Conservation (phyloP, 2,888 invertebrate genomes). For the Atethmia centrago region DNA sequence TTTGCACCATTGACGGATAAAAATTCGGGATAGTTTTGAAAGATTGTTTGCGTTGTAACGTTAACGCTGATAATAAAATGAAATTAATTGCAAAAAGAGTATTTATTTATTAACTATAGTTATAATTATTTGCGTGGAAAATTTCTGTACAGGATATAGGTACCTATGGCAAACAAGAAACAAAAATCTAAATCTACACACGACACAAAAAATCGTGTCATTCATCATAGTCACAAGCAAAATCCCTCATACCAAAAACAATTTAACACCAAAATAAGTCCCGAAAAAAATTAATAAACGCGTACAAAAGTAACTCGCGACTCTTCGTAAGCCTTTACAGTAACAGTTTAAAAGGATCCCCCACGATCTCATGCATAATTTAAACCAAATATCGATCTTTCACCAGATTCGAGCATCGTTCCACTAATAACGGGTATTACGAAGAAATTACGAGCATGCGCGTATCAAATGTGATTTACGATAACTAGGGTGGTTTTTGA, state of each 20-base stretch:
- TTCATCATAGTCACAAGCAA: neutral
- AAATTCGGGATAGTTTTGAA: neutral
- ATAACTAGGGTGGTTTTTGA: conserved; percentile 55
- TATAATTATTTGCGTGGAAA: too few relatives aligned
- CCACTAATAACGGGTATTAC: conserved; percentile 71
- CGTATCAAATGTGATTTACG: conserved; percentile 63
- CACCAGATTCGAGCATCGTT: conserved; percentile 61
- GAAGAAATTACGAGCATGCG: conserved; percentile 65
- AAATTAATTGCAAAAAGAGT: neutral
- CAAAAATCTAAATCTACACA: neutral
- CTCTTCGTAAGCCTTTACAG: conserved; percentile 61
- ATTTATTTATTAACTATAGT: too few relatives aligned
- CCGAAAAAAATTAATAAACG: conserved; percentile 48
- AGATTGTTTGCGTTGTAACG: neutral
- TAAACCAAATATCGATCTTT: conserved; percentile 73
- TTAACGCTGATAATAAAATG: neutral
- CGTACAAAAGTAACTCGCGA: conserved; percentile 51
- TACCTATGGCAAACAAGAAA: too few relatives aligned
- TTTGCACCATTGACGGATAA: too few relatives aligned
- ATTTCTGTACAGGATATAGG: too few relatives aligned
- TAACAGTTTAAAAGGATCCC: conserved; percentile 73
- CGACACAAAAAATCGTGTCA: too few relatives aligned
- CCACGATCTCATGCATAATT: conserved; percentile 76
- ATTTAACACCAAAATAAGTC: neutral
- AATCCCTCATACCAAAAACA: neutral